phyloP scores from a whole-genome alignment of 2,888 invertebrate genomes.

The Lasius platythorax region DNA sequence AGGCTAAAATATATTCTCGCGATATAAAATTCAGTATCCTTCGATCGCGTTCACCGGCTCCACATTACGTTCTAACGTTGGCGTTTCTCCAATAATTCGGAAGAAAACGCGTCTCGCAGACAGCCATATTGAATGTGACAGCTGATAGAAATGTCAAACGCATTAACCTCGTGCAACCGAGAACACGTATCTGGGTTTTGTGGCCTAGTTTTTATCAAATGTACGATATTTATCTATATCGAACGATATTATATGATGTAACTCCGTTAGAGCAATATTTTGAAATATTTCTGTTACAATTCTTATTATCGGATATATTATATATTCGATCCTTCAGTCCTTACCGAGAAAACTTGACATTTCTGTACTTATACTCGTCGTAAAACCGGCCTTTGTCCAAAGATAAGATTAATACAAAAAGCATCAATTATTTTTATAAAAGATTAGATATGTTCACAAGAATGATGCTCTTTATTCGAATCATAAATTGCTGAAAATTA shows the following conservation, averaged over 20 bases:
- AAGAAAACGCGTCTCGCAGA: conserved; percentile 50
- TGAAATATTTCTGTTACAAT: neutral
- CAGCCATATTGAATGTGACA: conserved; percentile 74
- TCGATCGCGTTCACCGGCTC: neutral
- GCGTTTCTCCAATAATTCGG: conserved; percentile 54
- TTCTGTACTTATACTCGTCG: no score
- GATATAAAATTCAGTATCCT: neutral
- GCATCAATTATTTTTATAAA: neutral
- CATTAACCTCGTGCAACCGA: neutral
- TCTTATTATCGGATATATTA: neutral
- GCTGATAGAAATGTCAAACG: conserved; percentile 67
- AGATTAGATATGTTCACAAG: neutral
- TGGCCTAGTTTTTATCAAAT: neutral
- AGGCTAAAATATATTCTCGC: neutral
- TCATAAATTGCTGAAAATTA: neutral
- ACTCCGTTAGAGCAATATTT: neutral
- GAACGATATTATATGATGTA: neutral
- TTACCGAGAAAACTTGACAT: neutral
- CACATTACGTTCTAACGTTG: conserved; percentile 48
- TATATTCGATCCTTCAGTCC: neutral
- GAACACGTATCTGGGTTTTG: neutral
- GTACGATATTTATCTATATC: neutral
- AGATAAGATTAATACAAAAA: conserved; percentile 13
- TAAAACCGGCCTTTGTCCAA: neutral
- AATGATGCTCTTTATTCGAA: neutral